These are phyloP conservation scores for Sporophila hypoxantha DNA, from an alignment of 2,113 vertebrate genomes.

Conservation along the genomic window DNA sequence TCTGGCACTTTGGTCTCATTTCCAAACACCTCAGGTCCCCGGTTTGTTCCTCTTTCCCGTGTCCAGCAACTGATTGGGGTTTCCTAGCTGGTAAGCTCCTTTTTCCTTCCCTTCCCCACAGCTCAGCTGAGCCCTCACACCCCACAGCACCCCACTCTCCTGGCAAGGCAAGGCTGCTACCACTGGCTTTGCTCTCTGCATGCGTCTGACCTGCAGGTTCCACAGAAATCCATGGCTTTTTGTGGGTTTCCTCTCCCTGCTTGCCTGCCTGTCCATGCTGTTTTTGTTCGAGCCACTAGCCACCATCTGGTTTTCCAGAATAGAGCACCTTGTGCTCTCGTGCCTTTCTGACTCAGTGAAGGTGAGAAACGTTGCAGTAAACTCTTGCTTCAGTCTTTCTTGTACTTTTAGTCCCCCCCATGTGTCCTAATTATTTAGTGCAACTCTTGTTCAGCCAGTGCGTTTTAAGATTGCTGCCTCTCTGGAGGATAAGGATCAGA, in stretches of 20 bases:
- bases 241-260: not conserved
- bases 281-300: not conserved
- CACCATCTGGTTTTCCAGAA: not conserved
- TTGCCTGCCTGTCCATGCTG: not conserved
- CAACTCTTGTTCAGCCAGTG: not conserved
- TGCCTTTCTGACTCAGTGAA: not conserved
- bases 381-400: constrained; percentile 2
- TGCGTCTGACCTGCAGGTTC: not conserved
- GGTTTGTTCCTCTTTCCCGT: not conserved
- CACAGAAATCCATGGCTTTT: not conserved
- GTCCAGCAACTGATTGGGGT: not conserved
- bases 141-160: not conserved
- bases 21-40: not conserved
- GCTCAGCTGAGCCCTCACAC: not conserved
- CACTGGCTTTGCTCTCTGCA: not conserved
- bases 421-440: constrained; percentile 47
- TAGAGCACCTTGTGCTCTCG: not conserved
- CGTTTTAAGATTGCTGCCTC: not conserved
- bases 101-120: not conserved
- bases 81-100: not conserved
- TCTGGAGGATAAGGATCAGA: not conserved
- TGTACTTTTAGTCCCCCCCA: constrained; percentile 39
- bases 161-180: not conserved
- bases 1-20: fast-evolving
- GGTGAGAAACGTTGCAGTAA: not conserved